These are phyloP conservation scores for Trilocha varians DNA, from an alignment of 2,888 invertebrate species.

Conservation along the genomic window DNA sequence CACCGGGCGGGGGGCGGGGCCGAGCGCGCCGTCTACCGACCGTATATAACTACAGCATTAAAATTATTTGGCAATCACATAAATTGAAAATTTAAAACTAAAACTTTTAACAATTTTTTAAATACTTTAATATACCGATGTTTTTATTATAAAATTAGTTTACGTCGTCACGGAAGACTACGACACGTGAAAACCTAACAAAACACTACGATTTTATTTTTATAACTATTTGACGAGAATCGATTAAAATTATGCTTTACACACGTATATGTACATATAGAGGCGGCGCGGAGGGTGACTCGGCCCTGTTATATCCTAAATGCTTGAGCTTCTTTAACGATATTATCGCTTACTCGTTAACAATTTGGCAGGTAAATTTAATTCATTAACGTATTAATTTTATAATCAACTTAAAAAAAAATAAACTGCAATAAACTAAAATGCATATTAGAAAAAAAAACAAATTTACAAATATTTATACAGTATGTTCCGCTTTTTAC, in stretches of 20 bases:
- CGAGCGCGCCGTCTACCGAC: constrained; percentile 23
- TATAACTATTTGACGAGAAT: constrained; percentile 72
- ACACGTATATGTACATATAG: constrained; percentile 62
- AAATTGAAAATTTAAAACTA: constrained; percentile 49
- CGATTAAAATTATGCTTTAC: constrained; percentile 72
- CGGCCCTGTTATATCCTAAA: constrained; percentile 50
- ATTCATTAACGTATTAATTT: constrained; percentile 63
- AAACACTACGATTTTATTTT: constrained; percentile 21
- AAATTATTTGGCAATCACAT: constrained; percentile 72
- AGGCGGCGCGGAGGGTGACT: constrained; percentile 45
- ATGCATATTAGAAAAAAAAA: constrained; percentile 59
- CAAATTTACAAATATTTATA: constrained; percentile 71
- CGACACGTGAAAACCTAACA: background rate
- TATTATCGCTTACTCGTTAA: constrained; percentile 57
- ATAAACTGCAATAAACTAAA: constrained; percentile 66
- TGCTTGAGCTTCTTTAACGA: constrained; percentile 63
- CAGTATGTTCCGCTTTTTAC: constrained; percentile 59
- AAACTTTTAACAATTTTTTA: background rate
- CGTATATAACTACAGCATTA: constrained; percentile 67
- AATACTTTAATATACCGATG: background rate
- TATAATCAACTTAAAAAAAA: constrained; percentile 52
- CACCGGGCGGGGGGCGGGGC: constrained; percentile 40
- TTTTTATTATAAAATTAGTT: background rate
- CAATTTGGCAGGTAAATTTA: constrained; percentile 70
- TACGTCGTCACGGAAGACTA: background rate